Evolutionary conservation across 53 echinoderm and acorn worm species (phyloP).

Genomic region (Holothuria scabra): DNA sequence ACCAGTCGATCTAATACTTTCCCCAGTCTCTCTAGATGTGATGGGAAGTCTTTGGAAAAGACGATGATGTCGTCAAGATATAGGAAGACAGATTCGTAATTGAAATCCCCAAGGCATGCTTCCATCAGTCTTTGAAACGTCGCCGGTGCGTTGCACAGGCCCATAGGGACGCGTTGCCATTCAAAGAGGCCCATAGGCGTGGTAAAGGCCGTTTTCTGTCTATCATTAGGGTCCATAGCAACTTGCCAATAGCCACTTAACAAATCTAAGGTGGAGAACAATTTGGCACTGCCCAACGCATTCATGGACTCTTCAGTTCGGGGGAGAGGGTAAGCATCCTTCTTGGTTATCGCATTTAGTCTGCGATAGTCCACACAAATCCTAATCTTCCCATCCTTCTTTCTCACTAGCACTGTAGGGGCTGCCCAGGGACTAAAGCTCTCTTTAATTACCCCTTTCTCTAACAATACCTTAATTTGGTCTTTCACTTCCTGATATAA

Average conservation of each 20-base stretch:
- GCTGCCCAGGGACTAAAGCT: conserved; percentile 52
- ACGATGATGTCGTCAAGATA: too few relatives aligned
- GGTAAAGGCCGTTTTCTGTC: conserved; percentile 31
- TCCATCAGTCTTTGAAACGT: too few relatives aligned
- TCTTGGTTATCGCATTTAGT: conserved; percentile 25
- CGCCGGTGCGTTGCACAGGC: too few relatives aligned
- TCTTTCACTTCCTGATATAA: conserved; percentile 42
- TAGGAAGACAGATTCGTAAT: too few relatives aligned
- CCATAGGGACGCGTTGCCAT: too few relatives aligned
- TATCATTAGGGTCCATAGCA: conserved; percentile 4
- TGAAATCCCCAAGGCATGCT: too few relatives aligned
- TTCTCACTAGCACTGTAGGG: conserved; percentile 48
- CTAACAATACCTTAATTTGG: conserved; percentile 52
- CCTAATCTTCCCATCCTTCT: conserved; percentile 31
- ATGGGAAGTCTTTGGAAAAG: too few relatives aligned
- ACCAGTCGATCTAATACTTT: not conserved
- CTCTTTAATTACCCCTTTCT: conserved; percentile 48
- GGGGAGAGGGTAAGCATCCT: conserved; percentile 46
- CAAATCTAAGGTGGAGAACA: conserved; percentile 41
- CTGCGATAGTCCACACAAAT: conserved; percentile 42
- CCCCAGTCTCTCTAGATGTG: conserved; percentile 5
- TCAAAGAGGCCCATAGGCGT: too few relatives aligned
- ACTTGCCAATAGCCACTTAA: conserved; percentile 39
- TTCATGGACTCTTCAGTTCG: conserved; percentile 52
- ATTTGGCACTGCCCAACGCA: conserved; percentile 30